Percentiles rank a stretch among this genome's conserved stretches.
Conservation (phyloP, 2,888 invertebrate species). For the Cloeon dipterum region DNA sequence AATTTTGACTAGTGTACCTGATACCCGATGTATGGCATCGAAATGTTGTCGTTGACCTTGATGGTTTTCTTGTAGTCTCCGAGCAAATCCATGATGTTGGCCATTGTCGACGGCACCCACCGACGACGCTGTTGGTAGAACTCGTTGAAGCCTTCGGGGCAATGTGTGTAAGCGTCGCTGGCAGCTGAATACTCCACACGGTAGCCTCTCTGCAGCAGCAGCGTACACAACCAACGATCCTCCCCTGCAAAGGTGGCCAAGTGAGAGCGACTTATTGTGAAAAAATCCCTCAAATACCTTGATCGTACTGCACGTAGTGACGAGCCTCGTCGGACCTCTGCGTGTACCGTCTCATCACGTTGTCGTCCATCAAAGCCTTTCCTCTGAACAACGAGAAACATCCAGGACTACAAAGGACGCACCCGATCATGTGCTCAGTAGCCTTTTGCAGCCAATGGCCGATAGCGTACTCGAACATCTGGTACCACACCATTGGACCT, state of each 20-base stretch:
- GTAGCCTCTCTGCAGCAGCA: slow-evolving; percentile 75
- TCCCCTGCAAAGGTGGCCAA: slow-evolving; percentile 33
- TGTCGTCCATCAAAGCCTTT: slow-evolving; percentile 72
- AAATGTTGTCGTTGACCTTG: slow-evolving; percentile 70
- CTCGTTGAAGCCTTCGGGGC: slow-evolving; percentile 78
- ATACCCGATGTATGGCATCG: slow-evolving; percentile 52
- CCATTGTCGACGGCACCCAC: slow-evolving; percentile 92
- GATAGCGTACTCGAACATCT: slow-evolving; percentile 75
- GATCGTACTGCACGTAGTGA: slow-evolving; percentile 81
- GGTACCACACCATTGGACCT: slow-evolving; percentile 71
- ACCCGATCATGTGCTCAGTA: slow-evolving; percentile 73
- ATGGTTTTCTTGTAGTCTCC: slow-evolving; percentile 56
- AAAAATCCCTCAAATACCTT: slow-evolving; percentile 35
- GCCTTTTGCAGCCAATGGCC: slow-evolving; percentile 88
- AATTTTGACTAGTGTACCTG: slow-evolving; percentile 21
- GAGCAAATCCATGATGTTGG: slow-evolving; percentile 77
- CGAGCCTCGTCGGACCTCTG: slow-evolving; percentile 50
- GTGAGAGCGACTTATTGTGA: neutral
- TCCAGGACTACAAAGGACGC: slow-evolving; percentile 77
- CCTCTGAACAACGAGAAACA: slow-evolving; percentile 80
- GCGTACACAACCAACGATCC: slow-evolving; percentile 86
- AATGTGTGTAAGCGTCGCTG: slow-evolving; percentile 83
- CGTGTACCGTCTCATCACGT: slow-evolving; percentile 75
- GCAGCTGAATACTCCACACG: slow-evolving; percentile 87
- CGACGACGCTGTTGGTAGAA: slow-evolving; percentile 86